Percentiles rank a stretch among this genome's conserved stretches.
phyloP scores from a whole-genome alignment of 2,888 invertebrate species.

The Epiperipatus broadwayi region DNA sequence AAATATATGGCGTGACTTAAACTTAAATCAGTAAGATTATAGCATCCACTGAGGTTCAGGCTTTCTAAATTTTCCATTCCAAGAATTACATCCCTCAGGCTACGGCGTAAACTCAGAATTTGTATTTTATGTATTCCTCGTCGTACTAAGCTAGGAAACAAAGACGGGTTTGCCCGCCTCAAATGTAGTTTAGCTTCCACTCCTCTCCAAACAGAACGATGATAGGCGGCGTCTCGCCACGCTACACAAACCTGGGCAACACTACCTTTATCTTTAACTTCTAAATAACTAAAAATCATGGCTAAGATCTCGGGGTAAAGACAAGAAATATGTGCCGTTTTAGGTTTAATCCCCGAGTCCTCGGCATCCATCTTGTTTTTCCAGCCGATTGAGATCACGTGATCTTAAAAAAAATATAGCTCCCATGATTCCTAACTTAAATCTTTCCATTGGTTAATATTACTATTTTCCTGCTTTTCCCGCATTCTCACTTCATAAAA shows the following conservation, averaged over 20 bases:
- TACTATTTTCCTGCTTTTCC: no score
- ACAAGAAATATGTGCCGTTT: slow-evolving; percentile 54
- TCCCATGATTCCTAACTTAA: no score
- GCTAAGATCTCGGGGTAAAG: slow-evolving; percentile 80
- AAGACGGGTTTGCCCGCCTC: slow-evolving; percentile 50
- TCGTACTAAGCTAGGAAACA: slow-evolving; percentile 64
- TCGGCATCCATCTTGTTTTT: no score
- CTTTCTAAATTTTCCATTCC: slow-evolving; percentile 68
- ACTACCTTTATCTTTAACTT: slow-evolving; percentile 66
- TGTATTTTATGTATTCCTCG: slow-evolving; percentile 74
- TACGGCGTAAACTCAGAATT: slow-evolving; percentile 60
- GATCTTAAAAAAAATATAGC: no score
- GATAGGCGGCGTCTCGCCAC: slow-evolving; percentile 81
- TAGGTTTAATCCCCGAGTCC: no score
- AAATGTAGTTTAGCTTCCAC: slow-evolving; percentile 78
- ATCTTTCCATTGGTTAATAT: no score
- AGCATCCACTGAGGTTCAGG: slow-evolving; percentile 76
- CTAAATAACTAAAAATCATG: slow-evolving; percentile 70
- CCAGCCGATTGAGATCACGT: no score
- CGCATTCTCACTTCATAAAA: no score
- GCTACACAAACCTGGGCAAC: slow-evolving; percentile 61
- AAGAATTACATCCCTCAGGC: slow-evolving; percentile 61
- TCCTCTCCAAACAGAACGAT: slow-evolving; percentile 78
- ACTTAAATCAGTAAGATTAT: slow-evolving; percentile 69
- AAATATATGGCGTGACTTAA: slow-evolving; percentile 68